Evolutionary conservation across 2,113 vertebrate genomes (phyloP), one percentile per base, ranked within the genome.

Genomic region (Symphodus melops): DNA sequence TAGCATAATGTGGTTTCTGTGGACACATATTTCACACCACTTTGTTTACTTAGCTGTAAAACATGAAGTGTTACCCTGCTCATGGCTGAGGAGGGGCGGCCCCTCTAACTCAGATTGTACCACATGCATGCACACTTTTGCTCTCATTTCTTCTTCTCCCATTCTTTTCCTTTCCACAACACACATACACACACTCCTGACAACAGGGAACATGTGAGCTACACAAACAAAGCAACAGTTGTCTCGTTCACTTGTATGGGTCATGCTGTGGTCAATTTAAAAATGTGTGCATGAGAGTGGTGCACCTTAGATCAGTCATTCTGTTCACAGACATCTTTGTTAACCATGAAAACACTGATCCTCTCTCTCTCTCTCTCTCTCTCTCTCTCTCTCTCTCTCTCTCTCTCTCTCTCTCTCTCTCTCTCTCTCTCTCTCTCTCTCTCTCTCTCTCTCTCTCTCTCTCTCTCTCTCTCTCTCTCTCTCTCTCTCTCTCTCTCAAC

Each of bases 1-100:
- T 5, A 77, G 65, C 83, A 84, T 69, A 83, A 25, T 75, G 77
- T 69, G 82, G 79, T 72, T 85, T 81, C 75, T 88, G 81, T 33
- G 79, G 82, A 75, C 68, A 73, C 72, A 79, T 86, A 87, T 86
- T 81, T 86, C 78, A 75, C 76, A 56, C 56, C 20, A 70, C 64
- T 80, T 82, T 82, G 78, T 88, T 89, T 81, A 72, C 55, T 86
- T 88, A 85, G 78, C 85, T 12, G 16, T 81, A 74, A 79, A 89
- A 89, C 58, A 33, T 61, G 54, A 82, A 76, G 57, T 66, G 72
- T 75, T 72, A 33, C 58, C 65, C 59, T 79, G 19, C 61, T 57
- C 36, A 13, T 67, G 60, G 71, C 64, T 65, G 28, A 72, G 72
- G 55, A 75, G 64, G 69, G 42, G 23, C 75, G 20, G 39, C 60